Evolutionary conservation across 1,140 invertebrate genomes (phyloP), one percentile per base, ranked within the genome.

Genomic region (Pogonomyrmex californicus): DNA sequence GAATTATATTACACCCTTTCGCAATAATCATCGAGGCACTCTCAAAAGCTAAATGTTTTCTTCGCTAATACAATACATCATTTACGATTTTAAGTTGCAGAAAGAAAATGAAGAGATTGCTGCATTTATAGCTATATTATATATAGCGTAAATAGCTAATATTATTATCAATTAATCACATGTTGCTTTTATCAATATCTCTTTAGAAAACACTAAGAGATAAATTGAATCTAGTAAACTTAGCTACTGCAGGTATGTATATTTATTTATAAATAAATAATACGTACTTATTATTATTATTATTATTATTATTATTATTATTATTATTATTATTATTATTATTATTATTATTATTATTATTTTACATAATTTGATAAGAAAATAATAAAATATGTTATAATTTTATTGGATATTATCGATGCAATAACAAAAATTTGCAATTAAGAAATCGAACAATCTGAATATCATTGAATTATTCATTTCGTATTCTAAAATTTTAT

Each of bases 21-120:
- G 9, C 49, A 38, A 54, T 33, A 44, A 75, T 60, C 12, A 17
- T 49, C 54, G 30, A 14, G 54, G 6, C 17, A 12, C 56, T 60
- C 38, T 58, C 66, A 30, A 73, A 83, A 60, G 54, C 54, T 83
- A 60, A 73, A 75, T 62, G 54, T 49, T 83, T 82, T 83, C 41
- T 17, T 60, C 51, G 54, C 41, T n/a, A 12, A 9, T 10, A 68
- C 36, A 10, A 78, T 36, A 79, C 33, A 23, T 33, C 23, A 41
- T n/a, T 14, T 17, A 75, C 9, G 0, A 17, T 54, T 1, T 38
- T 4, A 38, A 38, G 4, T 81, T 62, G 49, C 17, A 17, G 1
- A 41, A 41, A 23, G 33, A 58, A 36, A 30, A 73, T 73, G 54
- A 41, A 81, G n/a, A 47, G 41, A 60, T 73, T 56, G 63, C n/a